Percentiles rank a stretch among this genome's conserved stretches.
phyloP scores from a whole-genome alignment of 2,888 invertebrate genomes.

The Pomacea canaliculata region DNA sequence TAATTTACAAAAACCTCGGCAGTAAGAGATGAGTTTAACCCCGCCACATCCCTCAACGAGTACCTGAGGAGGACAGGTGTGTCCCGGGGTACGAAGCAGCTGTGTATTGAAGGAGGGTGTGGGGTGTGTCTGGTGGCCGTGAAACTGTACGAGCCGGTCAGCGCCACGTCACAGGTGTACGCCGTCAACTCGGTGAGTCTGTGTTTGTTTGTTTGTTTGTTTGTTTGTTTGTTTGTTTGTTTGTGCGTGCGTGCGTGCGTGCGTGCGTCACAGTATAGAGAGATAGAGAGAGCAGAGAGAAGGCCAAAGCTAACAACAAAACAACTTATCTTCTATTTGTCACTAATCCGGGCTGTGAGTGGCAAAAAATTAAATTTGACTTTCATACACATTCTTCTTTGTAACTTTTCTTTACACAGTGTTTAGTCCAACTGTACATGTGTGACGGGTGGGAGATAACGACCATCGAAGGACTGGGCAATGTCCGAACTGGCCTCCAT shows the following conservation, averaged over 20 bases:
- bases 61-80: conserved; percentile 47
- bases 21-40: conserved; percentile 65
- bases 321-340: too few species aligned
- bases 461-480: conserved; percentile 82
- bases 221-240: too few species aligned
- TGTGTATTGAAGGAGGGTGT: conserved; percentile 72
- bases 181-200: conserved; percentile 62
- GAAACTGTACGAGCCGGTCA: conserved; percentile 48
- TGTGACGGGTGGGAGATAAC: conserved; percentile 79
- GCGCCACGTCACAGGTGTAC: conserved; percentile 38
- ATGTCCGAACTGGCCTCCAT: conserved; percentile 76
- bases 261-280: too few species aligned
- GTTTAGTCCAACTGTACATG: conserved; percentile 76
- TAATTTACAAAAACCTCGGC: not conserved
- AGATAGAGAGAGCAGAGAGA: too few species aligned
- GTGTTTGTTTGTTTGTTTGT: not conserved
- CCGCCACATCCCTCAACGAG: conserved; percentile 46
- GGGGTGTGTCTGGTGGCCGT: conserved; percentile 69
- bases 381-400: not conserved
- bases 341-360: too few species aligned
- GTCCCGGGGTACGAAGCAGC: conserved; percentile 67
- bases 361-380: not conserved
- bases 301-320: too few species aligned
- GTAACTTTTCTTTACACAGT: conserved; percentile 69
- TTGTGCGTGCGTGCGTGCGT: too few species aligned